A percentile compares a stretch with the other conserved stretches of the same genome.
phyloP scores from a whole-genome alignment of 2,113 vertebrate species.

The Natator depressus region DNA sequence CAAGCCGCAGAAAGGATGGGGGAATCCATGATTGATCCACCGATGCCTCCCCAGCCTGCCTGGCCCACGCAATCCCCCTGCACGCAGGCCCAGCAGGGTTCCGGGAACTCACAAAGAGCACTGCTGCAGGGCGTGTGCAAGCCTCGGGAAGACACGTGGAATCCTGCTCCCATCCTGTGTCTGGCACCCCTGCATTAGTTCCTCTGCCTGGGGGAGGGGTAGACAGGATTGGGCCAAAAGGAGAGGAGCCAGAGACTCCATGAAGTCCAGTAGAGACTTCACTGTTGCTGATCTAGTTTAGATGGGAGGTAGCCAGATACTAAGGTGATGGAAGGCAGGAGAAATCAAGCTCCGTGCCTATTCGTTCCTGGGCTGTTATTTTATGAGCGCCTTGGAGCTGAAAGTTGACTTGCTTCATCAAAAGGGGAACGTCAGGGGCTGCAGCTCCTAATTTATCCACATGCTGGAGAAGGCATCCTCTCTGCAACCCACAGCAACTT shows the following conservation, averaged over 20 bases:
- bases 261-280: not conserved
- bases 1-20: not conserved
- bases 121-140: not conserved
- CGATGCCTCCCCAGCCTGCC: not conserved
- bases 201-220: not conserved
- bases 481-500: not conserved
- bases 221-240: not conserved
- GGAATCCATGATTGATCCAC: not conserved
- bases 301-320: not conserved
- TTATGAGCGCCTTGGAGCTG: not conserved
- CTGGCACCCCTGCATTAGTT: not conserved
- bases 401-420: not conserved
- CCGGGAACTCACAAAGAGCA: not conserved
- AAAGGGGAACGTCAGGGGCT: accelerated
- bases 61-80: not conserved
- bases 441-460: not conserved
- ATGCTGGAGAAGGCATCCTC: not conserved
- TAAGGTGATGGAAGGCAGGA: not conserved
- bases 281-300: not conserved
- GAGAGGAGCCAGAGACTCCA: not conserved
- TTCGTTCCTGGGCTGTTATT: not conserved
- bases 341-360: not conserved
- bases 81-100: not conserved
- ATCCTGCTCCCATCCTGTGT: not conserved
- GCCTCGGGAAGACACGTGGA: too few species aligned